These are phyloP conservation scores for Melopsittacus undulatus DNA, from an alignment of 2,797 vertebrate species.

Conservation along the genomic window DNA sequence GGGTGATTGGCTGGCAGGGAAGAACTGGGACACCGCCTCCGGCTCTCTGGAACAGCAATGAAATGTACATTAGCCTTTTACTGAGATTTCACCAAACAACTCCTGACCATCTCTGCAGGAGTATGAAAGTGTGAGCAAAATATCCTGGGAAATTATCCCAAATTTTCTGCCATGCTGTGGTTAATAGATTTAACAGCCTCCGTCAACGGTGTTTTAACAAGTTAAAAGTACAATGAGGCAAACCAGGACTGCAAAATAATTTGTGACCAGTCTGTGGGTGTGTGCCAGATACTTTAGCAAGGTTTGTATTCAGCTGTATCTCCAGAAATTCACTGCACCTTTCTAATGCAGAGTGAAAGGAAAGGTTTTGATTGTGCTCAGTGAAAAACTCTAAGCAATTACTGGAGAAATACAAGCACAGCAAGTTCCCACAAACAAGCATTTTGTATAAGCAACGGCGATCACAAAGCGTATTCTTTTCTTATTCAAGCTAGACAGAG, in stretches of 20 bases:
- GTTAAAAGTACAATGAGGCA: neutral
- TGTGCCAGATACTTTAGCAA: neutral
- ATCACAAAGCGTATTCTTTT: neutral
- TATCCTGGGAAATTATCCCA: neutral
- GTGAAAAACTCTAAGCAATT: neutral
- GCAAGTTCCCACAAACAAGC: neutral
- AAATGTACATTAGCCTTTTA: neutral
- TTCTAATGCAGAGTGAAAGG: neutral
- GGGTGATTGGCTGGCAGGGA: neutral
- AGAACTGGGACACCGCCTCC: rapidly evolving
- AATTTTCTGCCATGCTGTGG: neutral
- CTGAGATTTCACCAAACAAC: neutral
- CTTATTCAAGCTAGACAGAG: neutral
- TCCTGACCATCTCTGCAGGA: neutral
- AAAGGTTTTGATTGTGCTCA: neutral
- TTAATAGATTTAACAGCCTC: neutral
- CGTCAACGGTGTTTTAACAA: neutral
- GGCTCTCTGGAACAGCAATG: neutral
- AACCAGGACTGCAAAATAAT: neutral
- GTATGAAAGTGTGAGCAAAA: neutral
- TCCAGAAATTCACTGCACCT: neutral
- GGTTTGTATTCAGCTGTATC: neutral
- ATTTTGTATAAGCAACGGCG: neutral
- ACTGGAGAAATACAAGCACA: neutral
- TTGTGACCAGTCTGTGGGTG: neutral